phyloP scores from a whole-genome alignment of 2,797 vertebrate species.

The Acanthiza pusilla region DNA sequence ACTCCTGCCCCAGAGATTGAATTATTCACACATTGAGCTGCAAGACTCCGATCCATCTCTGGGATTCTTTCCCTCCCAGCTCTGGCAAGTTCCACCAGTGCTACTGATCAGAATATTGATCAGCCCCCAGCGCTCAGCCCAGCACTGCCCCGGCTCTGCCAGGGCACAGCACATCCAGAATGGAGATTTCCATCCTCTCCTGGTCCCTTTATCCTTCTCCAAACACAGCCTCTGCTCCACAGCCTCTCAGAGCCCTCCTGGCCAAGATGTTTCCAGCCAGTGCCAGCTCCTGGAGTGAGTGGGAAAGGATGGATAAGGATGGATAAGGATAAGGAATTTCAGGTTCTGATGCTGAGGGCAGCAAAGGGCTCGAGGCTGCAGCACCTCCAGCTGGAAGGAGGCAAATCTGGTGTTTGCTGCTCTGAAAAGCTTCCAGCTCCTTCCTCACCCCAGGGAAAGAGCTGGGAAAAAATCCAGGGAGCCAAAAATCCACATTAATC shows the following conservation, averaged over 20 bases:
- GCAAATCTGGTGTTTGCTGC: accelerated
- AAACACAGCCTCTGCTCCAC: accelerated
- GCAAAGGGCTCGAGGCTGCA: not conserved
- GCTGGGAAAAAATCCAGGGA: no score
- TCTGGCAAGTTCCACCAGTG: not conserved
- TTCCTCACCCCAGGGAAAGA: not conserved
- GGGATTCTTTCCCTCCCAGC: not conserved
- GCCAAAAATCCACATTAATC: not conserved
- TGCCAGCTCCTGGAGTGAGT: no score
- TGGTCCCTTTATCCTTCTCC: not conserved
- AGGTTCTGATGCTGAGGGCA: accelerated
- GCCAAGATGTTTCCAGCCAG: not conserved
- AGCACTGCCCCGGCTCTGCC: not conserved
- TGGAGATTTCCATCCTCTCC: no score
- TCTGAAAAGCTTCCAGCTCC: not conserved
- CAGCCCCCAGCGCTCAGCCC: not conserved
- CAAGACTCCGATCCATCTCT: conserved; percentile 22
- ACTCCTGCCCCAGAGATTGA: not conserved
- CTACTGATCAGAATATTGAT: conserved; percentile 49
- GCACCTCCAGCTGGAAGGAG: not conserved
- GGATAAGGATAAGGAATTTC: not conserved
- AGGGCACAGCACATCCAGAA: no score
- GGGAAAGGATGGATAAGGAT: no score
- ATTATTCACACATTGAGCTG: conserved; percentile 25
- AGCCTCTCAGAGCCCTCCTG: not conserved